Conservation (phyloP, 2,113 vertebrate genomes). For the Cyprinodon variegatus region DNA sequence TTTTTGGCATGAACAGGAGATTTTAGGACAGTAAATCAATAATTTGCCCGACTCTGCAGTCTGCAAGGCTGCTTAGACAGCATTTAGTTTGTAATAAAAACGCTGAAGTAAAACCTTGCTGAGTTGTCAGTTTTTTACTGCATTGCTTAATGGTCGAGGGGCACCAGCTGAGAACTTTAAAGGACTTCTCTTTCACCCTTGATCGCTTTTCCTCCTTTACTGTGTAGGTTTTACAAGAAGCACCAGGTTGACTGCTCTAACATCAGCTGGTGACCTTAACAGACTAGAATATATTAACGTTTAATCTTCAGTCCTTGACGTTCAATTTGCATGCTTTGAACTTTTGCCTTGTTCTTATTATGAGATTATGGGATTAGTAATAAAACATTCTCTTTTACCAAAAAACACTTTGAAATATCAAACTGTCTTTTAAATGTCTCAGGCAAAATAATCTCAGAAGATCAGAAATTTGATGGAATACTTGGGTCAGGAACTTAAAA, state of each 20-base stretch:
- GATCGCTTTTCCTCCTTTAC: background rate
- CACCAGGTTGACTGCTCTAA: too few species aligned
- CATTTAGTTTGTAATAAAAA: constrained; percentile 18
- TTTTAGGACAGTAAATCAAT: constrained; percentile 30
- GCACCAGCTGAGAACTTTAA: background rate
- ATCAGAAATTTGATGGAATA: too few species aligned
- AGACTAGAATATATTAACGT: too few species aligned
- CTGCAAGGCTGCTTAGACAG: background rate
- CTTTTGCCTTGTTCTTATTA: too few species aligned
- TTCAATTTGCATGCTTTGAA: background rate
- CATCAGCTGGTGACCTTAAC: too few species aligned
- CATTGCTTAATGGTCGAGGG: constrained; percentile 1
- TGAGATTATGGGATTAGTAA: too few species aligned
- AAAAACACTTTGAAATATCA: too few species aligned
- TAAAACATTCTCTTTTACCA: too few species aligned
- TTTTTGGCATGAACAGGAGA: constrained; percentile 33
- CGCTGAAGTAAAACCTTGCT: constrained; percentile 15
- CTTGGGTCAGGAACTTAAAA: too few species aligned
- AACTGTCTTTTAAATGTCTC: too few species aligned
- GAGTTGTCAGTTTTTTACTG: background rate
- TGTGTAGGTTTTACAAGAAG: background rate
- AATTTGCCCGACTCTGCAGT: constrained; percentile 28
- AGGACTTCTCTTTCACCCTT: background rate
- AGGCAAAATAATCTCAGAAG: too few species aligned
- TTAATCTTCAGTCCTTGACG: background rate